A percentile compares a stretch with the other conserved stretches of the same genome.
Evolutionary conservation across 1,140 invertebrate species (phyloP).

Genomic region (Lepidurus packardi): DNA sequence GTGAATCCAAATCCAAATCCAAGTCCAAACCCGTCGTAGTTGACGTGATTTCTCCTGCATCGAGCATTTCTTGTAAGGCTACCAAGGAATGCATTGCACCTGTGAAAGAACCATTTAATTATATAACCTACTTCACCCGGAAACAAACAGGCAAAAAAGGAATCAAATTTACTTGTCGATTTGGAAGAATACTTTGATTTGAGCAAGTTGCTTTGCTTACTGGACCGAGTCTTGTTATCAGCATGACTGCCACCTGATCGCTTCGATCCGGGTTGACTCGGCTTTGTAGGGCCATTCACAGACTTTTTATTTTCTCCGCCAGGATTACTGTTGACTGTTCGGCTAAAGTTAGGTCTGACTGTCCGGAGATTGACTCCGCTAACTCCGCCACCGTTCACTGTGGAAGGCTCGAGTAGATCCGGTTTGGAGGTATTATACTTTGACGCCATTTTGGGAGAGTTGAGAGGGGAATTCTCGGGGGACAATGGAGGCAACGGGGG

Average conservation of each 20-base stretch:
- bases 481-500: constrained; percentile 69
- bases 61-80: constrained; percentile 47
- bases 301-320: background rate
- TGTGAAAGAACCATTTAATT: constrained; percentile 1
- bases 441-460: constrained; percentile 34
- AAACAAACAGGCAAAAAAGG: background rate
- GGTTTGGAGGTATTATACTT: constrained; percentile 36
- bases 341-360: constrained; percentile 24
- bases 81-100: constrained; percentile 33
- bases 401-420: constrained; percentile 38
- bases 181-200: constrained; percentile 27
- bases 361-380: constrained; percentile 24
- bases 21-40: constrained; percentile 65
- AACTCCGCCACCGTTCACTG: constrained; percentile 28
- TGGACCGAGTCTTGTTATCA: constrained; percentile 2
- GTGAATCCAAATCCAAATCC: constrained; percentile 55
- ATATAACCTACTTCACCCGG: background rate
- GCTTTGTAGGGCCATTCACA: background rate
- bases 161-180: background rate
- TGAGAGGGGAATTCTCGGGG: constrained; percentile 51
- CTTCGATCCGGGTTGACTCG: background rate
- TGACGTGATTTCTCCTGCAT: constrained; percentile 67
- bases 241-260: constrained; percentile 2
- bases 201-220: constrained; percentile 5
- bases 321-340: constrained; percentile 23